Base-by-base conservation (phyloP, 2,113 vertebrate genomes). In the Lagenorhynchus albirostris region DNA sequence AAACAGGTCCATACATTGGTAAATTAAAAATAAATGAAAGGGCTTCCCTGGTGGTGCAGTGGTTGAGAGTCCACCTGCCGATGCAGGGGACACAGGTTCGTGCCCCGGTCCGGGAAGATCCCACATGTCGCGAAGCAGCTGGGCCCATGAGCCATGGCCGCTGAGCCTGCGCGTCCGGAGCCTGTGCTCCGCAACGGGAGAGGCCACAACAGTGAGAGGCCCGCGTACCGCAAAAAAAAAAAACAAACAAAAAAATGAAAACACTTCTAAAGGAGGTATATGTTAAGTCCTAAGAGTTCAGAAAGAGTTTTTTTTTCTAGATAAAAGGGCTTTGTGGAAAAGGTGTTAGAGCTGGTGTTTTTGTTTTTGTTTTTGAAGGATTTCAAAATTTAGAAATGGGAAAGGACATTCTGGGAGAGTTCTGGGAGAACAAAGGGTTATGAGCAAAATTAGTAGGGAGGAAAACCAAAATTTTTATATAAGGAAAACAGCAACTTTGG, bases 331-430 rank as follows among this genome's bases (percentile, higher is more conserved):
- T 85, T 77, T 77, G 23, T 38, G 76, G 25, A 77, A 55, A 33
- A 68, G 13, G 23, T 70, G 44, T 36, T 58, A 38, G 21, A 94
- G 44, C 25, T 88, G 89, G 5, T 12, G 26, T 60, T 38, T 20
- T 53, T 53, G 50, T 15, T 50, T 50, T 21, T 20, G 10, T 65
- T 89, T 92, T 76, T 81, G 7, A 89, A 89, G 41, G 62, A 71
- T 41, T 95, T 67, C 81, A 58, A 96, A 94, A 93, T 73, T 23
- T 90, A 36, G 47, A 96, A 73, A 65, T 47, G 91, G 73, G 62
- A 44, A 85, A 92, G 82, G n/a, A 89, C 74, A 41, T 74, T 90
- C 62, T 83, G 23, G 15, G 15, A 83, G 53, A 91, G 36, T 74
- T 90, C 62, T 83, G 23, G 15, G 15, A 83, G 60, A 88, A 67